Evolutionary conservation across 2,113 vertebrate genomes (phyloP).

Genomic region (Ciconia stormi): DNA sequence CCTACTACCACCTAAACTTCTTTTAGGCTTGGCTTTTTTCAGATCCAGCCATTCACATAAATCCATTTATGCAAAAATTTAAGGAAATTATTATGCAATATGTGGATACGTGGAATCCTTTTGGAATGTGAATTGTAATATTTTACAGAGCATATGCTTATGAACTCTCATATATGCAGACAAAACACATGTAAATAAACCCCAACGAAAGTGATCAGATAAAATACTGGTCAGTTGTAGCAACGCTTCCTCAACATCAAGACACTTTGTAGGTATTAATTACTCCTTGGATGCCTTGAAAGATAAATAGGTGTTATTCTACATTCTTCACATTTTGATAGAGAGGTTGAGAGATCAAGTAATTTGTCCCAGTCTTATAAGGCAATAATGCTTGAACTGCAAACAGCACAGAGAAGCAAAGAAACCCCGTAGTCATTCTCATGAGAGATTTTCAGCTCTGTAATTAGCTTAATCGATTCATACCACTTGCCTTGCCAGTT

Average conservation of each 20-base stretch:
- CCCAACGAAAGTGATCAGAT: neutral
- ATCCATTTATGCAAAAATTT: neutral
- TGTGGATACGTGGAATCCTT: accelerated
- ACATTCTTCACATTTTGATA: neutral
- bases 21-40: neutral
- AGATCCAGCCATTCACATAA: neutral
- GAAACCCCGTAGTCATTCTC: neutral
- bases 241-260: neutral
- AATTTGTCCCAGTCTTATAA: neutral
- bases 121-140: neutral
- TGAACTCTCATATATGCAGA: neutral
- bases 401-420: neutral
- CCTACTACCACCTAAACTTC: neutral
- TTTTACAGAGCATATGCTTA: neutral
- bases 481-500: neutral
- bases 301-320: neutral
- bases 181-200: neutral
- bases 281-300: neutral
- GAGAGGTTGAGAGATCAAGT: neutral
- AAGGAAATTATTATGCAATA: neutral
- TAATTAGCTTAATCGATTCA: neutral
- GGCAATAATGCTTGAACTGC: neutral
- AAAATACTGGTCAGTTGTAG: neutral
- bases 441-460: neutral
- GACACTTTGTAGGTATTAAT: neutral